Percentiles rank a stretch among this genome's conserved stretches.
These are phyloP conservation scores for Zaprionus lineosus DNA, from an alignment of 2,888 invertebrate genomes.

Conservation along the genomic window DNA sequence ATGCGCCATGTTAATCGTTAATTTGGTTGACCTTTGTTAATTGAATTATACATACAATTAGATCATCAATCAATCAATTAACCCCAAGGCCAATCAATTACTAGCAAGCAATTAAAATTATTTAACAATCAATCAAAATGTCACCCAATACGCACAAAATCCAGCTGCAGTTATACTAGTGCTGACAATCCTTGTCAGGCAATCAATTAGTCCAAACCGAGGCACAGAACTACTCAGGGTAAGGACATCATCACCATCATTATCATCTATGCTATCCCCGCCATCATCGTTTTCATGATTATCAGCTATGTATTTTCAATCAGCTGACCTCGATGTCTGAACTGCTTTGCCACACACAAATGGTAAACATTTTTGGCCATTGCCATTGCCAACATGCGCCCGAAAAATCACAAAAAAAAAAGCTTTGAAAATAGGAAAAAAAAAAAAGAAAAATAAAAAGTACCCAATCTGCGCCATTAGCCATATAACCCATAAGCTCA, in stretches of 20 bases:
- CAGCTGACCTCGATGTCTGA: constrained; percentile 46
- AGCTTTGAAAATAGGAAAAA: constrained; percentile 1
- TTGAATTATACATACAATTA: constrained; percentile 38
- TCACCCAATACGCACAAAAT: constrained; percentile 28
- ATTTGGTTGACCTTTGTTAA: constrained; percentile 24
- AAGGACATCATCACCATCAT: constrained; percentile 13
- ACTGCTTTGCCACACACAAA: constrained; percentile 20
- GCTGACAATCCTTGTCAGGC: constrained; percentile 26
- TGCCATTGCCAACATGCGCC: constrained; percentile 51
- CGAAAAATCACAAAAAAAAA: constrained; percentile 21
- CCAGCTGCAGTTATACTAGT: constrained; percentile 3
- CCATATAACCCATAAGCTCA: constrained; percentile 67
- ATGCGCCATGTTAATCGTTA: background rate
- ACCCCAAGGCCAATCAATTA: constrained; percentile 32
- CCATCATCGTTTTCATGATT: constrained; percentile 1
- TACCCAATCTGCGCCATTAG: constrained; percentile 69
- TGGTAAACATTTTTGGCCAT: constrained; percentile 33
- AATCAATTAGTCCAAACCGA: constrained; percentile 46
- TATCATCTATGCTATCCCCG: constrained; percentile 2
- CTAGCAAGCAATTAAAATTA: constrained; percentile 60
- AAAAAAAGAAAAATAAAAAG: constrained; percentile 7
- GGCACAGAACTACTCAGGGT: background rate
- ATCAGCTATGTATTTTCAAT: constrained; percentile 40
- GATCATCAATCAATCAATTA: constrained; percentile 42
- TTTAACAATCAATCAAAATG: constrained; percentile 68